Percentiles rank a stretch among this genome's conserved stretches.
Evolutionary conservation across 2,797 vertebrate genomes (phyloP).

Genomic region (Pantherophis alleghaniensis): DNA sequence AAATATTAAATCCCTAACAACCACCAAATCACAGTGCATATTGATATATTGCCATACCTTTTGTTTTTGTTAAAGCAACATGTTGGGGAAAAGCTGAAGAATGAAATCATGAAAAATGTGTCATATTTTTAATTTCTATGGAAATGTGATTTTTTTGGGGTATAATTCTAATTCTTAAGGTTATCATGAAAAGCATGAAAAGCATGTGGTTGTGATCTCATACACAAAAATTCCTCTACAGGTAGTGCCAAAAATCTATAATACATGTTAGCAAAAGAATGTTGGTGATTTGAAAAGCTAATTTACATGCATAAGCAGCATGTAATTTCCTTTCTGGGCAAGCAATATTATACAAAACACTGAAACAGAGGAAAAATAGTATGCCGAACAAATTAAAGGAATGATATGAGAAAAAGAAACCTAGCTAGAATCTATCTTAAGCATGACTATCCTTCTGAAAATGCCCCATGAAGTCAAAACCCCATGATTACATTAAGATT

Average conservation of each 20-base stretch:
- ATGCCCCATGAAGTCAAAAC: background rate
- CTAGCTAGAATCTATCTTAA: background rate
- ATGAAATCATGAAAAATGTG: background rate
- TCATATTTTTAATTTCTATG: background rate
- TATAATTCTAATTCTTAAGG: background rate
- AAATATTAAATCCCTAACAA: background rate
- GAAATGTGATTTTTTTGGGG: background rate
- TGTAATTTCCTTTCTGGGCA: background rate
- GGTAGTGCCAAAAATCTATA: background rate
- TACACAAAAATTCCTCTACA: background rate
- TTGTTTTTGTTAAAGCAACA: background rate
- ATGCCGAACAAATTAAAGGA: background rate
- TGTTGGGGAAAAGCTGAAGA: too few relatives aligned
- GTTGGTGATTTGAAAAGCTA: background rate
- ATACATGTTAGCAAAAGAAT: background rate
- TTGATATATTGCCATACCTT: background rate
- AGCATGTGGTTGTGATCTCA: background rate
- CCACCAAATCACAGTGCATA: background rate
- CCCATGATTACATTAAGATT: background rate
- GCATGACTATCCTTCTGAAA: background rate
- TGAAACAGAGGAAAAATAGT: background rate
- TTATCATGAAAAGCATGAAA: background rate
- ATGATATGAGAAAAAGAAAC: background rate
- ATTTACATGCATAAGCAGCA: background rate
- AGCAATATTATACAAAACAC: background rate